Percentiles rank a stretch among this genome's conserved stretches.
These are phyloP conservation scores for Sitodiplosis mosellana DNA, from an alignment of 1,140 invertebrate genomes.

Conservation along the genomic window DNA sequence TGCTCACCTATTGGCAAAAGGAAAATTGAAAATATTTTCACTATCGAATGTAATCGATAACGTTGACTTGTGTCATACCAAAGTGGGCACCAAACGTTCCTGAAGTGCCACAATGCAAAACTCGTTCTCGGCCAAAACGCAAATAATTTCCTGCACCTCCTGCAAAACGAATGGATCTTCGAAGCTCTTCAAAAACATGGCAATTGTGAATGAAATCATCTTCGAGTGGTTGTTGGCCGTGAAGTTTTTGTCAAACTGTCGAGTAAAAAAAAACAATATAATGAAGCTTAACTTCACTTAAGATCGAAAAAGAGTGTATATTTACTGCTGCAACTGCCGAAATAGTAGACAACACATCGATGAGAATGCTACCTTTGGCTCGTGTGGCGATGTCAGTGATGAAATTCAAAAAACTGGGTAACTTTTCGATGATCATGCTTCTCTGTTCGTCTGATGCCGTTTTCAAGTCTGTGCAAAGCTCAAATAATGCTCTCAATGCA, in stretches of 20 bases:
- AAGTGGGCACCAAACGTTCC: conserved; percentile 47
- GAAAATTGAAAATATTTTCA: not conserved
- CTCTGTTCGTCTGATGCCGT: conserved; percentile 16
- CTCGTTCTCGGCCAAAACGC: conserved; percentile 41
- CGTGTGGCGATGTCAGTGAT: conserved; percentile 22
- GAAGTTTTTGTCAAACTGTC: conserved; percentile 44
- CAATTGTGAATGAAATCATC: conserved; percentile 49
- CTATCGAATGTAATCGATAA: not conserved
- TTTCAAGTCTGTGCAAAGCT: conserved; percentile 37
- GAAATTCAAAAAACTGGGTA: conserved; percentile 18
- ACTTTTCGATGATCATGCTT: conserved; percentile 13
- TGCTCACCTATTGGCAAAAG: conserved; percentile 14
- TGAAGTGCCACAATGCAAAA: conserved; percentile 40
- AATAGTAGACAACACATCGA: conserved; percentile 46
- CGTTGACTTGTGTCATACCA: too few species aligned
- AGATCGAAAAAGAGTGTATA: too few species aligned
- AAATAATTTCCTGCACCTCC: conserved; percentile 47
- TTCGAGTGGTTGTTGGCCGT: conserved; percentile 45
- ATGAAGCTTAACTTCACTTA: too few species aligned
- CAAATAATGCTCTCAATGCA: conserved; percentile 17
- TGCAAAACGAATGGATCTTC: conserved; percentile 44
- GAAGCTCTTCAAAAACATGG: conserved; percentile 49
- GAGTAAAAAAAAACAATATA: conserved; percentile 7
- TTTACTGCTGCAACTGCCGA: conserved; percentile 41
- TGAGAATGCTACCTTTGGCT: conserved; percentile 38